Percentiles rank a stretch among this genome's conserved stretches.
phyloP scores from a whole-genome alignment of 2,113 vertebrate genomes.

The Rhynchomys soricoides region DNA sequence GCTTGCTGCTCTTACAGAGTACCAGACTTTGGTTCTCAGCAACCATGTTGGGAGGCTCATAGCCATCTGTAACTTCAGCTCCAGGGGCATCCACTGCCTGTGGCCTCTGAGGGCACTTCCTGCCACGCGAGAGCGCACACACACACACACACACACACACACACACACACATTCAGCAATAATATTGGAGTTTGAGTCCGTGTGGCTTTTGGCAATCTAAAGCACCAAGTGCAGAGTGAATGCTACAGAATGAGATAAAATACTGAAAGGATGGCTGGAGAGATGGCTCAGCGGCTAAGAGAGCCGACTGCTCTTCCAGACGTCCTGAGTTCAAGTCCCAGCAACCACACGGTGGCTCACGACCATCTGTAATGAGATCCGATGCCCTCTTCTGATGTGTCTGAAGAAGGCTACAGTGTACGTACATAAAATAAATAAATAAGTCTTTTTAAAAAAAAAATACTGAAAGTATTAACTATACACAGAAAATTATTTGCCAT shows the following conservation, averaged over 20 bases:
- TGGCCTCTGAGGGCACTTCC: neutral
- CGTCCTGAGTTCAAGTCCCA: too few species aligned
- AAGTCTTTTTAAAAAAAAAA: too few species aligned
- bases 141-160: neutral
- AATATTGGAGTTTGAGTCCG: neutral
- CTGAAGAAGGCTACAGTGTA: too few species aligned
- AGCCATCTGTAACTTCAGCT: neutral
- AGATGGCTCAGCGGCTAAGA: too few species aligned
- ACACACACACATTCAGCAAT: neutral
- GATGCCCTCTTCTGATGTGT: too few species aligned
- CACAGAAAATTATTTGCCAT: slow-evolving; percentile 33
- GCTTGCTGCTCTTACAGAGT: neutral
- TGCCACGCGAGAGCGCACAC: too few species aligned
- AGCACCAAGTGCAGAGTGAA: slow-evolving; percentile 14
- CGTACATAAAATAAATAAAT: too few species aligned
- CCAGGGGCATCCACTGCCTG: neutral
- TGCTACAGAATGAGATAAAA: slow-evolving; percentile 37
- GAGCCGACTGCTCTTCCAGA: too few species aligned
- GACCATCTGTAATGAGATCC: too few species aligned
- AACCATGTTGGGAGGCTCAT: neutral
- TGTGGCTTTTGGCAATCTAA: slow-evolving; percentile 54
- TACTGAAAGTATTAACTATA: neutral
- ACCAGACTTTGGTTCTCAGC: neutral
- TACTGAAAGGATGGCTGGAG: too few species aligned
- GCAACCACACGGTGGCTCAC: too few species aligned